Percentiles rank a stretch among this genome's conserved stretches.
phyloP scores from a whole-genome alignment of 2,113 vertebrate species.

The Cebidichthys violaceus region DNA sequence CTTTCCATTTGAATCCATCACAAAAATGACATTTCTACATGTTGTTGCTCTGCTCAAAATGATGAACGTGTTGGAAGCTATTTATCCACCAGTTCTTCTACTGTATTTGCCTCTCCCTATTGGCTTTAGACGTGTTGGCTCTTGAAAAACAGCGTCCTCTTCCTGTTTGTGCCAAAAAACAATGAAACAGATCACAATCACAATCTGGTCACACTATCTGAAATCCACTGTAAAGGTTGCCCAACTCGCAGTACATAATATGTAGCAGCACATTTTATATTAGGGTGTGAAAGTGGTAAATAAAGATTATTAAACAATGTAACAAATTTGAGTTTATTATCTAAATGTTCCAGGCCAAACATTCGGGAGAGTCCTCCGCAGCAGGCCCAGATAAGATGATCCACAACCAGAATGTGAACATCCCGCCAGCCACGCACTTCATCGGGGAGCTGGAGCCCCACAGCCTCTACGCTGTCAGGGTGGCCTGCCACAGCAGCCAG shows the following conservation, averaged over 20 bases:
- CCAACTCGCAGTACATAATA: background rate
- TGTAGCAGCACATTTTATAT: background rate
- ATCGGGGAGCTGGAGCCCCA: constrained; percentile 83
- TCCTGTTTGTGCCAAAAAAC: constrained; percentile 28
- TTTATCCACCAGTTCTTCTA: background rate
- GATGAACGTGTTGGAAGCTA: background rate
- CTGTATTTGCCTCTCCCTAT: background rate
- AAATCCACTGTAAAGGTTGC: background rate
- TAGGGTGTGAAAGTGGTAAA: background rate
- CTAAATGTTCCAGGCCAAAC: constrained; percentile 69
- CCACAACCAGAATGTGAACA: constrained; percentile 81
- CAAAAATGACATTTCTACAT: background rate
- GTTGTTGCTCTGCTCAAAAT: no score
- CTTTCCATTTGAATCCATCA: background rate
- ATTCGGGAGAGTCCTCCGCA: constrained; percentile 24
- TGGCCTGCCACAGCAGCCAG: constrained; percentile 87
- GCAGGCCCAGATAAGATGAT: constrained; percentile 61
- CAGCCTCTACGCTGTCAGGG: constrained; percentile 84
- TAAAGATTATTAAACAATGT: background rate
- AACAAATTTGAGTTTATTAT: background rate
- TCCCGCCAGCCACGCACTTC: constrained; percentile 81
- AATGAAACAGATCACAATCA: background rate
- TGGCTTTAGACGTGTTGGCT: background rate
- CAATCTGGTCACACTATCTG: background rate
- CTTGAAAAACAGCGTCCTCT: background rate